phyloP scores from a whole-genome alignment of 2,888 invertebrate genomes.

The Euclidia mi region DNA sequence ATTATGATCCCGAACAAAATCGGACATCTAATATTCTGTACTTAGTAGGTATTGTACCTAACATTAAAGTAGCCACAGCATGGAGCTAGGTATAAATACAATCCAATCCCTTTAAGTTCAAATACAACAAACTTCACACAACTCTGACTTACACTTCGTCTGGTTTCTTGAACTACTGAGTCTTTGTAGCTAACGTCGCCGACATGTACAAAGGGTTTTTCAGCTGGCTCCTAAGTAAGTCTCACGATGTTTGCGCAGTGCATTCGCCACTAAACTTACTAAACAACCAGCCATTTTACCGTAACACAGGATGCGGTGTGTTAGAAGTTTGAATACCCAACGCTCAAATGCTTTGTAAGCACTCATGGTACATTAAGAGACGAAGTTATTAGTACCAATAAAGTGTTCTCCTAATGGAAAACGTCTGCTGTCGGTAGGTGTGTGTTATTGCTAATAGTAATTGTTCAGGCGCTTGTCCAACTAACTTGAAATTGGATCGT shows the following conservation, averaged over 20 bases:
- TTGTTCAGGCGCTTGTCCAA: constrained; percentile 54
- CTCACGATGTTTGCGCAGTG: constrained; percentile 26
- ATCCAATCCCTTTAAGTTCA: too few relatives aligned
- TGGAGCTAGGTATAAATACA: too few relatives aligned
- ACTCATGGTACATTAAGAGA: constrained; percentile 63
- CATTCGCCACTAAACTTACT: constrained; percentile 40
- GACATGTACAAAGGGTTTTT: constrained; percentile 20
- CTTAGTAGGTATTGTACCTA: too few relatives aligned
- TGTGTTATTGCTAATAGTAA: constrained; percentile 62
- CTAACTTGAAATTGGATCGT: constrained; percentile 22
- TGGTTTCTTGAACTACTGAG: constrained; percentile 27
- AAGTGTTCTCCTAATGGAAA: constrained; percentile 67
- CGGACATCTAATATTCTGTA: too few relatives aligned
- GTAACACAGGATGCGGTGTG: constrained; percentile 37
- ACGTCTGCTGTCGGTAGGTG: constrained; percentile 53
- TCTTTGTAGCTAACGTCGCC: not conserved
- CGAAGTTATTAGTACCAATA: constrained; percentile 57
- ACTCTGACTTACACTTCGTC: not conserved
- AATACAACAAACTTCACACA: too few relatives aligned
- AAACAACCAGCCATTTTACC: constrained; percentile 49
- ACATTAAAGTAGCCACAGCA: too few relatives aligned
- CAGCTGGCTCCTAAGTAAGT: constrained; percentile 14
- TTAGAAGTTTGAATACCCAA: constrained; percentile 54
- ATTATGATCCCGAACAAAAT: too few relatives aligned
- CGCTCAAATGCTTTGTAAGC: constrained; percentile 53